These are phyloP conservation scores for Equus quagga DNA, from an alignment of 2,113 vertebrate genomes.

Conservation along the genomic window DNA sequence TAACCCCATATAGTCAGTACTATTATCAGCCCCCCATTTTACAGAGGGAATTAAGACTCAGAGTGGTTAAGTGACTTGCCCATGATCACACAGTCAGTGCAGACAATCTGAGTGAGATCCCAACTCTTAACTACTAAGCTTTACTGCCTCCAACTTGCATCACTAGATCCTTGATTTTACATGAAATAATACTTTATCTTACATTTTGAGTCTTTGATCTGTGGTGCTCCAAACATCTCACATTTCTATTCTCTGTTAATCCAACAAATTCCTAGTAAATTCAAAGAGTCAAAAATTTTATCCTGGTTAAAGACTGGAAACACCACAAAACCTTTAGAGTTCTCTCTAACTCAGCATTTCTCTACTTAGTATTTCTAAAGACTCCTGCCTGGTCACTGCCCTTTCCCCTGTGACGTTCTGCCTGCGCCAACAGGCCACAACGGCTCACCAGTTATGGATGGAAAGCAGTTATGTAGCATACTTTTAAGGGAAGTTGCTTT, in stretches of 20 bases:
- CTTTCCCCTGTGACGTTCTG: neutral
- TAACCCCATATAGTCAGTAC: neutral
- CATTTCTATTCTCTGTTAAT: neutral
- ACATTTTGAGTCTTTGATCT: neutral
- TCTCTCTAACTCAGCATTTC: neutral
- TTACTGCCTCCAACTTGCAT: neutral
- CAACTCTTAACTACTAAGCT: neutral
- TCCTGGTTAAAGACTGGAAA: neutral
- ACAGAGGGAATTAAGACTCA: neutral
- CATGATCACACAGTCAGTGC: neutral
- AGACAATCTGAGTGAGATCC: neutral
- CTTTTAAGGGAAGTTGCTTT: slow-evolving; percentile 7
- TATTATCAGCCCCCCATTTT: neutral
- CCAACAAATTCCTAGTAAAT: neutral
- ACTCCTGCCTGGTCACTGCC: neutral
- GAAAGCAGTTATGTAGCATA: neutral
- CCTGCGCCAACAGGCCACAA: neutral
- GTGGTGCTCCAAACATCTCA: neutral
- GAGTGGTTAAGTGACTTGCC: neutral
- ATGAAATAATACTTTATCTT: neutral
- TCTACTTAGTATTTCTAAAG: neutral
- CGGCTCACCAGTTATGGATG: neutral
- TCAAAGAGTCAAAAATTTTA: neutral
- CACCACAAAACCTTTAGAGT: neutral
- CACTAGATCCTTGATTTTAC: neutral